A percentile compares a stretch with the other conserved stretches of the same genome.
Conservation (phyloP, 2,797 vertebrate genomes). For the Vespertilio murinus region DNA sequence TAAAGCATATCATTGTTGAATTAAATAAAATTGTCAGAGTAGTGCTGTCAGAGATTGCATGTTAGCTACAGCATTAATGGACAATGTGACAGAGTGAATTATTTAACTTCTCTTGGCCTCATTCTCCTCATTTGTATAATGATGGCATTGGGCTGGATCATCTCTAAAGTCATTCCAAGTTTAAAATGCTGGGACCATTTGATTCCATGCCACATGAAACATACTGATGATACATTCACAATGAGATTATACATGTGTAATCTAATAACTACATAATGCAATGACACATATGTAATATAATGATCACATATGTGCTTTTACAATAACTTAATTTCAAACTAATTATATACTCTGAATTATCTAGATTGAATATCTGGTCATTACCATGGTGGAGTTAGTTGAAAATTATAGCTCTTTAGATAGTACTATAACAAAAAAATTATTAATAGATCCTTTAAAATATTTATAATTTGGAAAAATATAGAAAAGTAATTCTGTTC, state of each 20-base stretch:
- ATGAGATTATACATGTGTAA: background rate
- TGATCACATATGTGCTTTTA: background rate
- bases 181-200: constrained; percentile 36
- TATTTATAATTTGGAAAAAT: background rate
- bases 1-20: constrained; percentile 43
- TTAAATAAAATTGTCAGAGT: constrained; percentile 46
- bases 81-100: constrained; percentile 14
- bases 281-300: constrained; percentile 1
- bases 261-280: background rate
- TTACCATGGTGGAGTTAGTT: background rate
- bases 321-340: background rate
- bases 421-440: background rate
- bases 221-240: background rate
- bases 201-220: constrained; percentile 36
- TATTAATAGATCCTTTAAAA: background rate
- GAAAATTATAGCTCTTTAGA: constrained; percentile 39
- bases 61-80: constrained; percentile 29
- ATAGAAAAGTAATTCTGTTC: background rate
- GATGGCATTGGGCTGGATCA: background rate
- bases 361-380: background rate
- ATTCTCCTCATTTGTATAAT: constrained; percentile 40
- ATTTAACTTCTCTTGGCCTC: constrained; percentile 43
- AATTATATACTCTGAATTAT: constrained; percentile 16
- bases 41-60: background rate
- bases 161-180: constrained; percentile 26